Conservation (phyloP, 2,888 invertebrate genomes). For the Gastrophysa polygoni region DNA sequence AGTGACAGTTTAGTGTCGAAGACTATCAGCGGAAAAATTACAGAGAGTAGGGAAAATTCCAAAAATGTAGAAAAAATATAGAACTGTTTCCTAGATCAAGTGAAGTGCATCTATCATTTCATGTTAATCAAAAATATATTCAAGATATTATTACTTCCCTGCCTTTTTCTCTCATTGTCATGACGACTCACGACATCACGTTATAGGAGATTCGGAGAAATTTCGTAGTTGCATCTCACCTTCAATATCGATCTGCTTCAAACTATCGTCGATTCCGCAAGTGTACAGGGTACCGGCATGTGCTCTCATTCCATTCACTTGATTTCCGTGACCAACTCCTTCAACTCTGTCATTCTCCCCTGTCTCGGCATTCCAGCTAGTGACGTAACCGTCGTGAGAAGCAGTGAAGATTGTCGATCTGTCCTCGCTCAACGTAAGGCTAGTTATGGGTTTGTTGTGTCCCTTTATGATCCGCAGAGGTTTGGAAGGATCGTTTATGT, state of each 20-base stretch:
- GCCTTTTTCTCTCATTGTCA: no score
- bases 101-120: no score
- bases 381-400: constrained; percentile 91
- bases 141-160: no score
- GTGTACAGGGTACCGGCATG: constrained; percentile 76
- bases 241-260: constrained; percentile 70
- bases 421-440: constrained; percentile 78
- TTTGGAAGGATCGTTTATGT: constrained; percentile 81
- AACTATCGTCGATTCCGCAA: constrained; percentile 92
- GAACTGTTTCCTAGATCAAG: no score
- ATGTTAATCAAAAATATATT: no score
- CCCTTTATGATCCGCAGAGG: constrained; percentile 88
- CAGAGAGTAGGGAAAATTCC: no score
- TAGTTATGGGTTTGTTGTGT: constrained; percentile 97
- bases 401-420: constrained; percentile 84
- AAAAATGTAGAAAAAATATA: no score
- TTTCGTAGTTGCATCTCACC: no score
- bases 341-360: constrained; percentile 84
- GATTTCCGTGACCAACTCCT: constrained; percentile 93
- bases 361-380: constrained; percentile 78
- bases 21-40: no score
- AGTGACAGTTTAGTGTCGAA: no score
- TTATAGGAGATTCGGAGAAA: no score
- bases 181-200: no score
- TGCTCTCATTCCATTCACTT: constrained; percentile 88